These are phyloP conservation scores for Graptemys geographica DNA, from an alignment of 2,797 vertebrate genomes.

Conservation along the genomic window DNA sequence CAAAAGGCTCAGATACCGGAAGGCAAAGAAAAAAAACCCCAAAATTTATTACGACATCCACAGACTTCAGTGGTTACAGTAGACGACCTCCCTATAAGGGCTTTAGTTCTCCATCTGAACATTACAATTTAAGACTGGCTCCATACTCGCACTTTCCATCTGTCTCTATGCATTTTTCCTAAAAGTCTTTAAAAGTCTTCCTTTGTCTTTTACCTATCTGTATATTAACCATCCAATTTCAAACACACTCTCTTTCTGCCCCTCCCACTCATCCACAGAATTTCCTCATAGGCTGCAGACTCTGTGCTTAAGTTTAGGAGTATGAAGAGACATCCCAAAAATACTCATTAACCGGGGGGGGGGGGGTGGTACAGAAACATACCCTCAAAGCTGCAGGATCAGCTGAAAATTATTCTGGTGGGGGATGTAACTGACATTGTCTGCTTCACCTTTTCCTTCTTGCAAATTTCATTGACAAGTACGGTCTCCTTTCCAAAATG, in stretches of 20 bases:
- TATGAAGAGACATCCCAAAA: background rate
- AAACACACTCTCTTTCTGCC: background rate
- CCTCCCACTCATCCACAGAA: background rate
- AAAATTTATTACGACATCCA: background rate
- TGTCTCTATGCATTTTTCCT: background rate
- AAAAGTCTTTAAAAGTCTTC: background rate
- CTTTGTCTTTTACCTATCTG: too few species aligned
- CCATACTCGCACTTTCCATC: background rate
- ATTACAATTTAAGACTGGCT: background rate
- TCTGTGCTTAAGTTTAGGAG: background rate
- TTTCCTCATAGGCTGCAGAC: background rate
- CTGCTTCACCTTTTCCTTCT: background rate
- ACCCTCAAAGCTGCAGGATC: background rate
- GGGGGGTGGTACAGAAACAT: background rate
- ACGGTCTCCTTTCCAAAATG: constrained; percentile 6
- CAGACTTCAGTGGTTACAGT: background rate
- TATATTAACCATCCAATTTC: background rate
- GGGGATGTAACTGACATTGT: background rate
- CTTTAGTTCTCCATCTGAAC: background rate
- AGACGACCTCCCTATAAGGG: background rate
- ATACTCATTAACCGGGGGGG: background rate
- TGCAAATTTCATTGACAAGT: background rate
- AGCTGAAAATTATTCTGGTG: background rate
- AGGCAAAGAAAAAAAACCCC: background rate
- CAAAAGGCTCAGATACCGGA: background rate